Base-by-base conservation (phyloP, 2,888 invertebrate genomes). In the Arenicola marina region DNA sequence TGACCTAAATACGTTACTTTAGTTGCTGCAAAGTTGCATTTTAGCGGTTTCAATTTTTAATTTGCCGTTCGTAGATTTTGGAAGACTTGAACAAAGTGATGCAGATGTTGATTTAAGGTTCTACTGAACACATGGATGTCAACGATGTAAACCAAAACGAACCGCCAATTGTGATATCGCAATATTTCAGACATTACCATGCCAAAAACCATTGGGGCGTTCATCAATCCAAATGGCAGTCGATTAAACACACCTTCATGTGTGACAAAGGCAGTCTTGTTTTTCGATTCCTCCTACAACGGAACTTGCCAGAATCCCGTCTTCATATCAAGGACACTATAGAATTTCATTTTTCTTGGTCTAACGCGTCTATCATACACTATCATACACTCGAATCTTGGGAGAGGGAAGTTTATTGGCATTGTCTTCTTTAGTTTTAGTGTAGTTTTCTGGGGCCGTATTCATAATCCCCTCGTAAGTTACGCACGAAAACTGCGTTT, bases 221-320 rank as follows among this genome's bases (percentile, higher is more conserved):
- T 53, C 11, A 53, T 53, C 4, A 53, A 31, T 11, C 53, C 53
- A 53, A 53, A 53, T 53, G 53, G 53, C 31, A 53, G 7, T 31
- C 31, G 26, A 11, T 53, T 53, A 29, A 56, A 56, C 4, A 18
- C 24, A 26, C 56, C 56, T 18, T 56, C 11, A 24, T 7, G 53
- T 4, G 53, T 53, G 7, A 53, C 53, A 29, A 53, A 53, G 15
- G 11, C 53, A 28, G 53, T 53, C 21, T 53, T 53, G 26, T 24
- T 31, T 29, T 53, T 24, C 4, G 29, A 7, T 4, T 15, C 21
- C 15, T 18, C 21, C 33, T 56, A 7, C 33, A 56, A 4, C 7
- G 11, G 11, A 26, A 56, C 26, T 26, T 56, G 56, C 56, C 33
- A 38, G 24, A 56, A 38, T 21, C 56, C 56, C 33, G 34, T 56